Evolutionary conservation across 2,797 vertebrate genomes (phyloP), one percentile per base, ranked within the genome.

Genomic region (Danio tinwini): DNA sequence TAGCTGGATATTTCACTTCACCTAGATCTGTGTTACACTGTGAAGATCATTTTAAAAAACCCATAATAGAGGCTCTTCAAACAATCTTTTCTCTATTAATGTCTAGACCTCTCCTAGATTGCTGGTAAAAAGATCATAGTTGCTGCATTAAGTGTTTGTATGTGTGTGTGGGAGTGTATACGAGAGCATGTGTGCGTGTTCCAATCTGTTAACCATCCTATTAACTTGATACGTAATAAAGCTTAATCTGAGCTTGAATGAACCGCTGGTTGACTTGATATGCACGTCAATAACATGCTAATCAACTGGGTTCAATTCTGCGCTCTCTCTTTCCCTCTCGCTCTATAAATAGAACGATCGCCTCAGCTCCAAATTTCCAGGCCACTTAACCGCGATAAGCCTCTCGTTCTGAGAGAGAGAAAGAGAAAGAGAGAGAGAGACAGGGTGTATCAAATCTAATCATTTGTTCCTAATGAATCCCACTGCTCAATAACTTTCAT

Each of bases 181-280:
- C 1, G 10, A 37, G 4, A n/a, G 29, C 64, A 69, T 58, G 29
- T 42, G 67, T 62, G 53, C 17, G 6, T 71, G 47, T 72, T 40
- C 40, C 14, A 42, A 73, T 76, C 81, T 63, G 77, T 69, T 61
- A 79, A 40, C 39, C 13, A 39, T 61, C 49, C 67, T 81, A 83
- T 85, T 79, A 85, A 72, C 76, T 79, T 68, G 74, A 50, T 76
- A 71, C 80, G 62, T 74, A 85, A 80, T 77, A 69, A 68, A 70
- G 72, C 79, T 85, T 80, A 77, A 82, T 77, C 62, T 69, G 61
- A 76, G 61, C 8, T 29, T 29, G 67, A 77, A 63, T 19, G 56
- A 76, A 70, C 61, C 53, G 67, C 75, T 44, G 67, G 81, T 61
- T 83, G 65, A 76, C 76, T 81, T 62, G 42, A 81, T 81, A 64